A percentile compares a stretch with the other conserved stretches of the same genome.
Evolutionary conservation across 1,140 invertebrate species (phyloP).

Genomic region (Anastrepha obliqua): DNA sequence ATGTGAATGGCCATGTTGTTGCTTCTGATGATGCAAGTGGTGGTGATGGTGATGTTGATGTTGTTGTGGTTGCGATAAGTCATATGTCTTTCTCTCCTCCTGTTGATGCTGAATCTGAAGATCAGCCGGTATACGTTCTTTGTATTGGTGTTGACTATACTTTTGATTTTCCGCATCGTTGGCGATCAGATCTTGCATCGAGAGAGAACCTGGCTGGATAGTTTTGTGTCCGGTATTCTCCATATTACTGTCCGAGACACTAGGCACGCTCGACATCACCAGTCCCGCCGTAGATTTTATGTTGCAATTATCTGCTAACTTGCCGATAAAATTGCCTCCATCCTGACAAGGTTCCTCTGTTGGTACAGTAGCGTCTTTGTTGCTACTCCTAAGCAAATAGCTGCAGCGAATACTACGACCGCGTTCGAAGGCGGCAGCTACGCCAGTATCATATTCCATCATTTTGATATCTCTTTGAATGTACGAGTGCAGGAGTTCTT

Average conservation of each 20-base stretch:
- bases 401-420: slow-evolving; percentile 70
- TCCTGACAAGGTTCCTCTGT: background rate
- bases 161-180: slow-evolving; percentile 53
- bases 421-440: slow-evolving; percentile 67
- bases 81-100: background rate
- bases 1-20: slow-evolving; percentile 76
- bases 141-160: slow-evolving; percentile 47
- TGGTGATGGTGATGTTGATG: slow-evolving; percentile 50
- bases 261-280: background rate
- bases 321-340: background rate
- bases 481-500: slow-evolving; percentile 86
- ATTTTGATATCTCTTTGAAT: slow-evolving; percentile 76
- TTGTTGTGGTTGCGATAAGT: slow-evolving; percentile 16
- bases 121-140: slow-evolving; percentile 49
- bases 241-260: background rate
- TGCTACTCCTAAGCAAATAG: slow-evolving; percentile 57
- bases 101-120: background rate
- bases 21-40: slow-evolving; percentile 70
- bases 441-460: slow-evolving; percentile 59
- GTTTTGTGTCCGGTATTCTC: background rate
- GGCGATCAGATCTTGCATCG: slow-evolving; percentile 16
- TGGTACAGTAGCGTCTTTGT: background rate
- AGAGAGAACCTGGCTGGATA: background rate
- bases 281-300: background rate
- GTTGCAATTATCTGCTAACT: background rate